Base-by-base conservation (phyloP, 2,888 invertebrate genomes). In the Amphimallon solstitiale region DNA sequence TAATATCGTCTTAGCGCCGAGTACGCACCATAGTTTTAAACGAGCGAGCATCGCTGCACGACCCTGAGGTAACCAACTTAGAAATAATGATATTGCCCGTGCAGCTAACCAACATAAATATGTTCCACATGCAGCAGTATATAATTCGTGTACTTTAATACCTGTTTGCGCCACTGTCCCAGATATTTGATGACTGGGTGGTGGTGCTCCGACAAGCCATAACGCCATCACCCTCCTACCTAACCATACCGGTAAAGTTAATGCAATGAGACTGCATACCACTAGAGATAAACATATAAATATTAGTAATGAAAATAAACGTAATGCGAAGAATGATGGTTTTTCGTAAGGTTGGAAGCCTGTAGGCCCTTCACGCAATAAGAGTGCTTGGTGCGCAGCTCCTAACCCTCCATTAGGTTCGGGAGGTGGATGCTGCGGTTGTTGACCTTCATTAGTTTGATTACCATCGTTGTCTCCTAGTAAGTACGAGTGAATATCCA, bases 31-130 rank as follows among this genome's bases (percentile, higher is more conserved):
- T 70, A 90, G 88, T 71, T 88, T 89, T 0, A 91, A 83, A 52
- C 92, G 87, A 29, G 88, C 86, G n/a, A 89, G 79, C 72, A 93
- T 87, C 3, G 92, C 92, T 0, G 89, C 87, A 61, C 94, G 89
- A 0, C 97, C 98, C 75, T 93, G 93, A 0, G 97, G 95, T 72
- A 97, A 85, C 92, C 97, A 94, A 70, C 93, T 92, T 56, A 91
- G 88, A 15, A 95, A 88, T 43, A 97, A 85, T 6, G 93, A 90
- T 15, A 92, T 86, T 12, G 93, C 92, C 35, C 97, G 89, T 0
- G 94, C 91, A n/a, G 89, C 84, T 68, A 97, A 87, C 97, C 98
- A 98, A 82, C 97, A 97, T 12, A 96, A 87, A 83, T 98, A 99
- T 71, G 96, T 91, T 3, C 98, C 92, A 79, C 93, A 93, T 0